phyloP scores from a whole-genome alignment of 2,797 vertebrate species.

The Argentina silus region DNA sequence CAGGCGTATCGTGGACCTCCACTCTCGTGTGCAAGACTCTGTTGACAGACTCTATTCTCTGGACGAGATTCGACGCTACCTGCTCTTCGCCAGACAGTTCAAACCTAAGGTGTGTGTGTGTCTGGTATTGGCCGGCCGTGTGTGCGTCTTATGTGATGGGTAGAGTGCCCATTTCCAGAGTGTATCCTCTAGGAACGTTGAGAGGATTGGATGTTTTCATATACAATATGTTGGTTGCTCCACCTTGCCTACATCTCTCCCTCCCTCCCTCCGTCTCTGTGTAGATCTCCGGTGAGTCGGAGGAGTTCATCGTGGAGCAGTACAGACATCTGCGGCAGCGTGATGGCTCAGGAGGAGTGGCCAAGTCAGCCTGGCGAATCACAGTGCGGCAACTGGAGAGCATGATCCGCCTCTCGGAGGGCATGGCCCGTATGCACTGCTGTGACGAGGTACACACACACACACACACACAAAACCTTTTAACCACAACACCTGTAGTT shows the following conservation, averaged over 20 bases:
- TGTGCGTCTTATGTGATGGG: no score
- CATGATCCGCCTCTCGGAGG: slow-evolving; percentile 97
- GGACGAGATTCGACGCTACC: slow-evolving; percentile 95
- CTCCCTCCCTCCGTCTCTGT: rapidly evolving
- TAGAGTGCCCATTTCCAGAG: no score
- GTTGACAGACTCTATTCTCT: slow-evolving; percentile 92
- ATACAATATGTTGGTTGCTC: no score
- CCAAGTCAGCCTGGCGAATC: slow-evolving; percentile 95
- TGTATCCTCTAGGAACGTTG: no score
- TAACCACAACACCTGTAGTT: background rate
- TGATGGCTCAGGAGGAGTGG: slow-evolving; percentile 85
- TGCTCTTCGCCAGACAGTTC: slow-evolving; percentile 96
- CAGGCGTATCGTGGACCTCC: slow-evolving; percentile 95
- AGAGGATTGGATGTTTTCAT: no score
- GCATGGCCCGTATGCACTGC: slow-evolving; percentile 98
- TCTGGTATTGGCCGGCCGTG: background rate
- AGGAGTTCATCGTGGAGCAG: slow-evolving; percentile 98
- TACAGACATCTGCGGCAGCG: slow-evolving; percentile 96
- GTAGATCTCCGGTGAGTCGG: slow-evolving; percentile 95
- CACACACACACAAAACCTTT: background rate
- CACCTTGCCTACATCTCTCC: no score
- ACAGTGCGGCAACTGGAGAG: slow-evolving; percentile 96
- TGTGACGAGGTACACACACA: slow-evolving; percentile 87
- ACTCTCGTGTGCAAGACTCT: slow-evolving; percentile 91
- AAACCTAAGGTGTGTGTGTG: slow-evolving; percentile 89